Evolutionary conservation across 2,113 vertebrate species (phyloP).

Genomic region (Vireo altiloquus): DNA sequence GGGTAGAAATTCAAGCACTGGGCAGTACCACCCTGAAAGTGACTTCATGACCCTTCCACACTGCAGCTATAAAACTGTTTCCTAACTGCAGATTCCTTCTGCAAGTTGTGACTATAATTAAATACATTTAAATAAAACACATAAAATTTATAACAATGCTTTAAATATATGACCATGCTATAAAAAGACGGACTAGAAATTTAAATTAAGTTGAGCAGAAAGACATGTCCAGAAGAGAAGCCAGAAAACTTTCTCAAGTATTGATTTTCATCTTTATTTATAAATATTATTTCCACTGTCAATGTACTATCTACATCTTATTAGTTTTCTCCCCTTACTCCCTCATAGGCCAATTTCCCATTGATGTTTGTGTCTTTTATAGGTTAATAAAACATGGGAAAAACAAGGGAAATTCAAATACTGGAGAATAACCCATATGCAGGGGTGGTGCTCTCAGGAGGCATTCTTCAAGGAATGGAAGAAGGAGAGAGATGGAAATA

Average conservation of each 20-base stretch:
- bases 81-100: background rate
- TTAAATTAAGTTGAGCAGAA: background rate
- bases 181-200: background rate
- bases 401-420: background rate
- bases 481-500: background rate
- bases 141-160: background rate
- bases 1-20: background rate
- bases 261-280: background rate
- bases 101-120: background rate
- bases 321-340: background rate
- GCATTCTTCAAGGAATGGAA: background rate
- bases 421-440: rapidly evolving
- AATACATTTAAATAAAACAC: background rate
- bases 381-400: background rate
- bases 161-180: background rate
- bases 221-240: background rate
- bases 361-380: background rate
- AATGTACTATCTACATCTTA: background rate
- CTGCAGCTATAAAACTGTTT: background rate
- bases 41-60: background rate
- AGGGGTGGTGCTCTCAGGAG: background rate
- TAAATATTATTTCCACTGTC: background rate
- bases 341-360: background rate
- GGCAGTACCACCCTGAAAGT: background rate
- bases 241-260: background rate